Conservation (phyloP, 1,140 invertebrate genomes). For the Medauroidea extradentata region DNA sequence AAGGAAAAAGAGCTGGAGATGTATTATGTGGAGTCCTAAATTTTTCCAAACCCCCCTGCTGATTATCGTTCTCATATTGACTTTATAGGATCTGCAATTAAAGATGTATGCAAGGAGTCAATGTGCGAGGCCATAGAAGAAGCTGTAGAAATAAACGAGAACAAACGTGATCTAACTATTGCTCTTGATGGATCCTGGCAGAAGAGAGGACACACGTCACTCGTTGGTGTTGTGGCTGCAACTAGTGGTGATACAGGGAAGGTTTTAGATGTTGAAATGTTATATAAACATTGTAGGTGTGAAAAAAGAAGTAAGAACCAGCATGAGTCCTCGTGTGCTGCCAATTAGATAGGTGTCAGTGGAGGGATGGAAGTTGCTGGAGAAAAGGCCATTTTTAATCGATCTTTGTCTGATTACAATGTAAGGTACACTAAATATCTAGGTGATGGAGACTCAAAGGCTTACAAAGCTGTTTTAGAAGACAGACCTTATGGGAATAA, state of each 20-base stretch:
- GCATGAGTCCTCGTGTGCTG: conserved; percentile 19
- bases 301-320: not conserved
- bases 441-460: conserved; percentile 21
- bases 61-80: no score
- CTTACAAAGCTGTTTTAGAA: conserved; percentile 11
- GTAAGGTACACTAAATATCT: conserved; percentile 22
- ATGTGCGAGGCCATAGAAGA: conserved; percentile 4
- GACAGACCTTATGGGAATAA: conserved; percentile 17
- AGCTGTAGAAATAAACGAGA: conserved; percentile 2
- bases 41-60: no score
- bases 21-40: no score
- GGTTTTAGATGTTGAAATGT: conserved; percentile 16
- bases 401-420: conserved; percentile 12
- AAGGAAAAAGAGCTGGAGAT: no score
- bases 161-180: conserved; percentile 10
- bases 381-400: conserved; percentile 15
- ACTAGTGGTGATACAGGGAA: conserved; percentile 18
- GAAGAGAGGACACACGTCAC: conserved; percentile 15
- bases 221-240: conserved; percentile 14
- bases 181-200: conserved; percentile 23
- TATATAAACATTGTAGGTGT: conserved; percentile 18
- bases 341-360: conserved; percentile 15
- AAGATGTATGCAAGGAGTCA: not conserved
- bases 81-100: no score
- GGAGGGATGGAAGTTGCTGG: conserved; percentile 20